Base-by-base conservation (phyloP, 2,888 invertebrate genomes). In the Drosophila vallismaia region DNA sequence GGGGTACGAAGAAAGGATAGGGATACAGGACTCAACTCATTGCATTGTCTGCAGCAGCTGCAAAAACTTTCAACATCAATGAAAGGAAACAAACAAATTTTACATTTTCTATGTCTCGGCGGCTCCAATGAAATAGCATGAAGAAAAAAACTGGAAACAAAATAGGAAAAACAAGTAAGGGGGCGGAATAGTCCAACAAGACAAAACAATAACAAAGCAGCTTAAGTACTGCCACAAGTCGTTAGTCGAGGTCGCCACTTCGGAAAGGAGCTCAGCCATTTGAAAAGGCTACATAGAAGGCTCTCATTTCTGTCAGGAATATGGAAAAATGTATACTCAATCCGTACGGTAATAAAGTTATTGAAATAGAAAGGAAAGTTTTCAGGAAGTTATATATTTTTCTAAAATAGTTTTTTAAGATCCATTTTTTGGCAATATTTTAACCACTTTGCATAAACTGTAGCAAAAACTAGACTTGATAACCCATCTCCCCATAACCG, bases 31-130 rank as follows among this genome's bases (percentile, higher is more conserved):
- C 33, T 38, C 52, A 48, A 70, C 71, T 59, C 59, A 59, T 49
- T 69, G 74, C 71, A 79, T 79, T 82, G 83, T 82, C 71, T 79
- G 79, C 79, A 78, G 76, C 81, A 81, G 81, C 81, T 81, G 81
- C 76, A 76, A 78, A 74, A 84, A 81, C 81, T 84, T 81, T 84
- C 85, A 81, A 75, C 85, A 81, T 78, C 81, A 72, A 81, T 81
- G 78, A 70, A 53, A 75, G 81, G 68, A 71, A 81, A 81, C 81
- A 84, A 84, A 81, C 85, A 81, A 84, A 81, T 81, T 81, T 81
- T 64, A 64, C 70, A 84, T 81, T 84, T 80, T 73, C 83, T 49
- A 78, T 78, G 66, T 75, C 63, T 68, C 68, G 73, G 56, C 56
- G 74, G 48, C 44, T 63, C 38, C 53, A 40, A 50, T 62, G 62